phyloP scores from a whole-genome alignment of 2,888 invertebrate genomes.

The Cataglyphis albicans region DNA sequence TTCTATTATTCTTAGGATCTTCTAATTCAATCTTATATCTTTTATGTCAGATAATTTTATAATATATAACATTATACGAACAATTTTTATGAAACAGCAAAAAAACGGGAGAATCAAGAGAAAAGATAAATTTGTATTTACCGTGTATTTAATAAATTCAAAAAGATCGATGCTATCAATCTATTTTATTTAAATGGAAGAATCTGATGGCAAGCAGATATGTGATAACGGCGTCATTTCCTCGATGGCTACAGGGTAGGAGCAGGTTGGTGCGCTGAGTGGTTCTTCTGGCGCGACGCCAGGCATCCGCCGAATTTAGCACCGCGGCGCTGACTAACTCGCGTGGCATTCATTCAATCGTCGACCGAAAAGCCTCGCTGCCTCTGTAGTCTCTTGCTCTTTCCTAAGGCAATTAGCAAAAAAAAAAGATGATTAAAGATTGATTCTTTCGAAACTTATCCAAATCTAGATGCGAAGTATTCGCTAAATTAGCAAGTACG shows the following conservation, averaged over 20 bases:
- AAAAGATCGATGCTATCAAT: background rate
- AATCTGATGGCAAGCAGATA: constrained; percentile 61
- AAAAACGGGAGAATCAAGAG: background rate
- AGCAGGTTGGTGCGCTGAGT: constrained; percentile 86
- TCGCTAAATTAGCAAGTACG: background rate
- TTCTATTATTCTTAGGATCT: background rate
- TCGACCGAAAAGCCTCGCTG: constrained; percentile 78
- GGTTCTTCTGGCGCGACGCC: constrained; percentile 84
- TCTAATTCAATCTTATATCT: background rate
- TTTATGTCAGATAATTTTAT: background rate
- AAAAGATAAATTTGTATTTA: background rate
- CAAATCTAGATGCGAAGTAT: background rate
- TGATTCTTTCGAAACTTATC: constrained; percentile 2
- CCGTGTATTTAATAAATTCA: background rate
- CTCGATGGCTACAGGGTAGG: constrained; percentile 74
- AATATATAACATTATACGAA: background rate
- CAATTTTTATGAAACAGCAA: background rate
- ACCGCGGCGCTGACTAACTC: constrained; percentile 85
- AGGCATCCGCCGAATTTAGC: constrained; percentile 85
- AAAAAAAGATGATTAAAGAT: background rate
- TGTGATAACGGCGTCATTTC: constrained; percentile 71
- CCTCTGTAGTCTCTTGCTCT: constrained; percentile 60
- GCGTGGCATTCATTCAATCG: constrained; percentile 85
- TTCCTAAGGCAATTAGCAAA: constrained; percentile 43
- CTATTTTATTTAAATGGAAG: constrained; percentile 48